These are phyloP conservation scores for Elymnias hypermnestra DNA, from an alignment of 1,140 invertebrate genomes.

Conservation along the genomic window DNA sequence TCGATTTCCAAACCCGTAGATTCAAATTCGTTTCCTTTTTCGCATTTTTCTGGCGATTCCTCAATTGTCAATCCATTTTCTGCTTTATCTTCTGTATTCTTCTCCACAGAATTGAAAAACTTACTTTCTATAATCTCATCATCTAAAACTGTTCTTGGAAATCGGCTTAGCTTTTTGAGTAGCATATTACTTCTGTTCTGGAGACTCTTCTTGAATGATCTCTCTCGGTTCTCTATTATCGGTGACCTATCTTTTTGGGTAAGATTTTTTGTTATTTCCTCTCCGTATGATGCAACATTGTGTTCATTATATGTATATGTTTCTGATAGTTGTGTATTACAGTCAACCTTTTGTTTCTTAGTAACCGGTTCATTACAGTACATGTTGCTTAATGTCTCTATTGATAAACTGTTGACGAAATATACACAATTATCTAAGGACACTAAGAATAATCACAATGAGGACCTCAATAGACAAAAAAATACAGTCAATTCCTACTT, in stretches of 20 bases:
- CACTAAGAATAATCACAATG: no score
- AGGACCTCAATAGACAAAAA: no score
- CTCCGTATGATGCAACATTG: conserved; percentile 25
- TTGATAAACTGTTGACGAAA: conserved; percentile 65
- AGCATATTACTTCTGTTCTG: conserved; percentile 38
- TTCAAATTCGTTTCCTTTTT: conserved; percentile 5
- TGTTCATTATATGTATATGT: conserved; percentile 29
- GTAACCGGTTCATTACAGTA: conserved; percentile 55
- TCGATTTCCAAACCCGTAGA: conserved; percentile 12
- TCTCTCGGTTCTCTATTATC: conserved; percentile 59
- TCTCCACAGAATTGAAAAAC: conserved; percentile 45
- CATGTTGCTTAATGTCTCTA: conserved; percentile 64
- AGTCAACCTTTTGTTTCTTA: conserved; percentile 50
- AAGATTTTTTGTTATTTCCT: conserved; percentile 20
- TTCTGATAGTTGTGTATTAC: conserved; percentile 22
- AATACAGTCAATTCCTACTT: no score
- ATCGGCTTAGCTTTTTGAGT: conserved; percentile 59
- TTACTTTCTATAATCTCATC: conserved; percentile 64
- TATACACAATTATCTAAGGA: no score
- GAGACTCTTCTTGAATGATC: conserved; percentile 51
- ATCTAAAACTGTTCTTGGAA: conserved; percentile 60
- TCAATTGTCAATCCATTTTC: conserved; percentile 28
- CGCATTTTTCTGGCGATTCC: conserved; percentile 37
- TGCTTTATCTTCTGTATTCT: not conserved
- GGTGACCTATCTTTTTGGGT: conserved; percentile 49